phyloP scores from a whole-genome alignment of 1,140 invertebrate species.

The Anoplophora glabripennis region DNA sequence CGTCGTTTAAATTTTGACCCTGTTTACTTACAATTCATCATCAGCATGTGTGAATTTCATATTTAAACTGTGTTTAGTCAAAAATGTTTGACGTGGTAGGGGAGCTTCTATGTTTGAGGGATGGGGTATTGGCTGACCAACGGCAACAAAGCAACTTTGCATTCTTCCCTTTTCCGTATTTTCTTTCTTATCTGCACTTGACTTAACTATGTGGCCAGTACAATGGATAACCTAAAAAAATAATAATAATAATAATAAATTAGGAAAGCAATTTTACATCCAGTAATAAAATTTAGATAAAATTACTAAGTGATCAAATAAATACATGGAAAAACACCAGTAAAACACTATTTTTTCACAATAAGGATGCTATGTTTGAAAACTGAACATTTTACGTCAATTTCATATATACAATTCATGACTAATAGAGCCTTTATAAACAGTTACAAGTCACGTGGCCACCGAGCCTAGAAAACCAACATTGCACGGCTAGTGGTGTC shows the following conservation, averaged over 20 bases:
- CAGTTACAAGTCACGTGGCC: too few species aligned
- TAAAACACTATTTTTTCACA: too few species aligned
- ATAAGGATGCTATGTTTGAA: too few species aligned
- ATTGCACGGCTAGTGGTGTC: too few species aligned
- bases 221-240: conserved; percentile 79
- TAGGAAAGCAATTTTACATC: neutral
- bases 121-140: conserved; percentile 87
- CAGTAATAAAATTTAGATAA: neutral
- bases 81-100: conserved; percentile 81
- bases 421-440: too few species aligned
- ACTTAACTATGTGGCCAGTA: conserved; percentile 70
- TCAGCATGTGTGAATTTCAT: conserved; percentile 95
- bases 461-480: too few species aligned
- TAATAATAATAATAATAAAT: neutral
- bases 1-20: too few species aligned
- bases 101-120: conserved; percentile 90
- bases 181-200: conserved; percentile 43
- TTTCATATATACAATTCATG: too few species aligned
- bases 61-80: conserved; percentile 86
- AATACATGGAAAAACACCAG: conserved; percentile 3
- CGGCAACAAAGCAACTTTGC: conserved; percentile 65
- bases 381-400: too few species aligned
- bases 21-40: conserved; percentile 79
- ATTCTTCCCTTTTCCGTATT: conserved; percentile 42
- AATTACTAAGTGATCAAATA: too few species aligned